Conservation (phyloP, 2,888 invertebrate species). For the Macrophya alboannulata region DNA sequence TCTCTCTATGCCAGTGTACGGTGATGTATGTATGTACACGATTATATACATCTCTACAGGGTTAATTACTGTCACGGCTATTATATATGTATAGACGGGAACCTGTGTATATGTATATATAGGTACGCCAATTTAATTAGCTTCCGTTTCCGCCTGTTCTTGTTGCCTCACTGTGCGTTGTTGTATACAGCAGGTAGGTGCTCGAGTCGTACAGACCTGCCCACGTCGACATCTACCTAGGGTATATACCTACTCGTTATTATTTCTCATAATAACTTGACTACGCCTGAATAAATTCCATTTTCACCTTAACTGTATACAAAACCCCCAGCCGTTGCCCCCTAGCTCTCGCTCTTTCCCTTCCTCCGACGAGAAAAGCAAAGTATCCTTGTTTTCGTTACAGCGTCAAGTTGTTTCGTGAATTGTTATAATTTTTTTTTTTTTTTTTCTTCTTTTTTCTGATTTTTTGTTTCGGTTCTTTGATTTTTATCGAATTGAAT, state of each 20-base stretch:
- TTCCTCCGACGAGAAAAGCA: background rate
- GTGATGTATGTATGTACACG: background rate
- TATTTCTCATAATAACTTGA: background rate
- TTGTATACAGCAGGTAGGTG: background rate
- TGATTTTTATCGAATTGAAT: too few species aligned
- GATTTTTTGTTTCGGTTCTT: too few species aligned
- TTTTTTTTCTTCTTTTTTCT: background rate
- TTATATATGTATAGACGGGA: background rate
- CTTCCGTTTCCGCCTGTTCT: conserved; percentile 38
- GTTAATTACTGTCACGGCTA: conserved; percentile 31
- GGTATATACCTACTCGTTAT: background rate
- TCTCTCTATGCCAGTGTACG: background rate
- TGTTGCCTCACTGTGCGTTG: background rate
- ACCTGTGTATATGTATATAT: background rate
- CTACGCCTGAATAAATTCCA: conserved; percentile 36
- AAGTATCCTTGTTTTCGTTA: conserved; percentile 6
- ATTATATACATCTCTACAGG: background rate
- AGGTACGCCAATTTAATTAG: conserved; percentile 38
- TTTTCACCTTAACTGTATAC: conserved; percentile 9
- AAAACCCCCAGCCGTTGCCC: background rate
- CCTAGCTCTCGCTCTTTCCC: background rate
- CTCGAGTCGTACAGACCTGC: background rate
- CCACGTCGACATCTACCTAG: background rate
- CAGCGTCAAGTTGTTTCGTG: background rate
- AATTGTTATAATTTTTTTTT: background rate